Conservation (phyloP, 2,888 invertebrate genomes). For the Volucella zonaria region DNA sequence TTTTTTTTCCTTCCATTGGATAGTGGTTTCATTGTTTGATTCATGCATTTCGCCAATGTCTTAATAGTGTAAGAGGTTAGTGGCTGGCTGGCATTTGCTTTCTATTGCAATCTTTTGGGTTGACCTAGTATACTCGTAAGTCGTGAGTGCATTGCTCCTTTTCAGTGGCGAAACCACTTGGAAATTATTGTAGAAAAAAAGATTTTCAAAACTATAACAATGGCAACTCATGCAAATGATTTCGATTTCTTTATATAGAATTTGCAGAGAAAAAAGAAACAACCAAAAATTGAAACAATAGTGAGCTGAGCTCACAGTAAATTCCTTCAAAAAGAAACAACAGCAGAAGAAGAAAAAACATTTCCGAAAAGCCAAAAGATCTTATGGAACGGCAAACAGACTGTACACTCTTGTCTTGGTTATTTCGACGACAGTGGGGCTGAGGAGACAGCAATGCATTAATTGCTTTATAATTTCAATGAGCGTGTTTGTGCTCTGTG, state of each 20-base stretch:
- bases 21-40: constrained; percentile 37
- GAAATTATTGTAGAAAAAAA: neutral
- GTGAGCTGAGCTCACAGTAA: constrained; percentile 9
- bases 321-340: constrained; percentile 14
- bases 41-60: constrained; percentile 6
- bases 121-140: constrained; percentile 37
- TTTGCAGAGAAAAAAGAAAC: neutral
- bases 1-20: constrained; percentile 22
- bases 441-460: constrained; percentile 52
- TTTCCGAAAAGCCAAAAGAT: constrained; percentile 15
- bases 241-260: constrained; percentile 45
- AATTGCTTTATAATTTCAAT: constrained; percentile 63
- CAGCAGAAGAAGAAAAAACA: constrained; percentile 20
- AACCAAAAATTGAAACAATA: constrained; percentile 2
- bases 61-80: constrained; percentile 13
- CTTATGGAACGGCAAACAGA: constrained; percentile 15
- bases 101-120: constrained; percentile 34
- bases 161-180: neutral
- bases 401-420: neutral
- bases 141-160: constrained; percentile 30
- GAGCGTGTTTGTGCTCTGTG: constrained; percentile 31
- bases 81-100: constrained; percentile 19
- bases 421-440: constrained; percentile 1
- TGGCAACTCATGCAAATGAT: constrained; percentile 50
- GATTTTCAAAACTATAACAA: neutral